Base-by-base conservation (phyloP, 2,113 vertebrate genomes). In the Tonatia bakeri region DNA sequence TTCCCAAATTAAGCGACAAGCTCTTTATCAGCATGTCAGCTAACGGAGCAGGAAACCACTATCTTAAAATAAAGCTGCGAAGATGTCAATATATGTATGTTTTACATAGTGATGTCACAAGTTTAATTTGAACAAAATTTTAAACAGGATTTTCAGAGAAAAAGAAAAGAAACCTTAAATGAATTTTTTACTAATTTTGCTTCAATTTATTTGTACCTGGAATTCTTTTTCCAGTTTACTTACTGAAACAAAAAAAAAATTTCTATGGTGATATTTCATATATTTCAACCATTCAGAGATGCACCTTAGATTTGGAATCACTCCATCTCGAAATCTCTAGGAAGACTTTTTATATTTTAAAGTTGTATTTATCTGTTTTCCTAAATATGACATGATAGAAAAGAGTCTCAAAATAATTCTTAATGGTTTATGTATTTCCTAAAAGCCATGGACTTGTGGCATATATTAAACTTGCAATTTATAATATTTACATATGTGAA, bases 41-140 rank as follows among this genome's bases (percentile, higher is more conserved):
- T 67, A 84, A 95, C 36, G 92, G 50, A 96, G 47, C 77, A 84
- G n/a, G n/a, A 90, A 93, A 87, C 12, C 31, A 70, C 56, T 77
- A 70, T 64, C 76, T 81, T 81, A 43, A 52, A 87, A 31, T 61
- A 15, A 87, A 94, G 7, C 38, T 83, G 19, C 61, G 28, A 75
- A 73, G 43, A 87, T 69, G 31, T 64, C 28, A 13, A 64, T 31
- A 54, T 40, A 38, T 69, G 43, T 15, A 8, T 81, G 22, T 69
- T 91, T 72, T 77, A 5, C 43, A 50, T 1, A 77, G 22, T 31
- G 5, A 50, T 91, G 50, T 17, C 84, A 93, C 67, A 86, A 16
- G 7, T 69, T 95, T 86, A 64, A 94, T 91, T 87, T 59, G 45
- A 87, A 91, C 11, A 69, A 88, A 64, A 83, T 87, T 90, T 84